Evolutionary conservation across 1,140 invertebrate species (phyloP).

Genomic region (Chionoecetes opilio): DNA sequence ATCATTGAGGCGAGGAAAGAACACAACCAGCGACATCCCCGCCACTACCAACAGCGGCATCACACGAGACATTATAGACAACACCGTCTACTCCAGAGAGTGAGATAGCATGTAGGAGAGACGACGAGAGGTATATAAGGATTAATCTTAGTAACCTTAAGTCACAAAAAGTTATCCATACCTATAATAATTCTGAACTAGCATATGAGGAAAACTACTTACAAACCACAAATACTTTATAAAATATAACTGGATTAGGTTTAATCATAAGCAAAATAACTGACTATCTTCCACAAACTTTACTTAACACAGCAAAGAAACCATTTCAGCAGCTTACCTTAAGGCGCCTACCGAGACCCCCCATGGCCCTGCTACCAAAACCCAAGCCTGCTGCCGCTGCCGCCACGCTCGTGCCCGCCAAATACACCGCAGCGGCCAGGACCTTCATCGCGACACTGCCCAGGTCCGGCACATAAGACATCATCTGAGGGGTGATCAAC

Average conservation of each 20-base stretch:
- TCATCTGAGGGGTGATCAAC: not conserved
- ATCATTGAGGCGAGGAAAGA: slow-evolving; percentile 6
- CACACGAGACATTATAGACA: not conserved
- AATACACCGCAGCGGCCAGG: not conserved
- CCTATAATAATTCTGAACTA: too few species aligned
- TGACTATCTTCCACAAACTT: too few species aligned
- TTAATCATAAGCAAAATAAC: too few species aligned
- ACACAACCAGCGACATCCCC: not conserved
- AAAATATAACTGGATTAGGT: too few species aligned
- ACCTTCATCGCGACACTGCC: not conserved
- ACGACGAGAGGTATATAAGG: not conserved
- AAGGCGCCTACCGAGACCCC: not conserved
- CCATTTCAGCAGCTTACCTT: not conserved
- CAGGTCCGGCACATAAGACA: not conserved
- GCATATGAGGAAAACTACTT: too few species aligned
- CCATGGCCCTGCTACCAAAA: not conserved
- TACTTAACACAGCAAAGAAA: not conserved
- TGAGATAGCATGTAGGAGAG: not conserved
- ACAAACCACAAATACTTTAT: too few species aligned
- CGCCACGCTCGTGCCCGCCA: not conserved
- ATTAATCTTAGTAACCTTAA: not conserved
- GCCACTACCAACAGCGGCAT: not conserved
- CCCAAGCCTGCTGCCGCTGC: not conserved
- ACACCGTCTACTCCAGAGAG: not conserved
- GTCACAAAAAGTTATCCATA: too few species aligned